Conservation (phyloP, 2,113 vertebrate species). For the Thryonomys swinderianus region DNA sequence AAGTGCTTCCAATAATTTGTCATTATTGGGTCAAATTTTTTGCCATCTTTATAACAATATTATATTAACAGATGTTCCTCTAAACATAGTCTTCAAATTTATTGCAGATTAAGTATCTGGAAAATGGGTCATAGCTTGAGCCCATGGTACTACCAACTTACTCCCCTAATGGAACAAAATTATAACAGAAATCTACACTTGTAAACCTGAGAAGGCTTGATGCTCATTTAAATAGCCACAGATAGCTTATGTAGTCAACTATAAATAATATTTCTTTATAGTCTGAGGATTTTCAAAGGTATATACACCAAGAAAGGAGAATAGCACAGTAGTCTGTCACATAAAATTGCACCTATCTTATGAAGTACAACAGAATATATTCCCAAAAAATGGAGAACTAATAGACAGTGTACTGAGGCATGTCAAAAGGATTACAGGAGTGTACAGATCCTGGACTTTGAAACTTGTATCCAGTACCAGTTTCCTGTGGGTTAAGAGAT, state of each 20-base stretch:
- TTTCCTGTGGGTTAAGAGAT: not conserved
- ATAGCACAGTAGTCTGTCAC: not conserved
- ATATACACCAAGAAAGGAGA: not conserved
- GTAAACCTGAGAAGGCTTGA: not conserved
- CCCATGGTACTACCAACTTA: conserved; percentile 20
- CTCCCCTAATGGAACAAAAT: conserved; percentile 33
- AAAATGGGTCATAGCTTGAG: conserved; percentile 61
- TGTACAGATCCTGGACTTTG: not conserved
- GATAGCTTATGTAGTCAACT: conserved; percentile 14
- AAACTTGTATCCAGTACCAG: not conserved
- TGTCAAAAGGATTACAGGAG: not conserved
- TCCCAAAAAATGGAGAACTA: not conserved
- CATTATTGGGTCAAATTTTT: not conserved
- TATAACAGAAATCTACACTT: conserved; percentile 14
- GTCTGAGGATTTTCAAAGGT: conserved; percentile 3
- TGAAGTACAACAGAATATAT: not conserved
- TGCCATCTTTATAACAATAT: conserved; percentile 30
- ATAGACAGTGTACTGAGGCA: not conserved
- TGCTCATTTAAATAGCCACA: conserved; percentile 41
- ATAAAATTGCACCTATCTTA: conserved; percentile 36
- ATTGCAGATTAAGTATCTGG: conserved; percentile 56
- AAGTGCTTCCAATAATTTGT: conserved; percentile 26
- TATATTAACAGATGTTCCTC: conserved; percentile 58
- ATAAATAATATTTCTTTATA: not conserved
- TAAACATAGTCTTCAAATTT: conserved; percentile 45